A percentile compares a stretch with the other conserved stretches of the same genome.
phyloP scores from a whole-genome alignment of 2,888 invertebrate genomes.

The Troilus luridus region DNA sequence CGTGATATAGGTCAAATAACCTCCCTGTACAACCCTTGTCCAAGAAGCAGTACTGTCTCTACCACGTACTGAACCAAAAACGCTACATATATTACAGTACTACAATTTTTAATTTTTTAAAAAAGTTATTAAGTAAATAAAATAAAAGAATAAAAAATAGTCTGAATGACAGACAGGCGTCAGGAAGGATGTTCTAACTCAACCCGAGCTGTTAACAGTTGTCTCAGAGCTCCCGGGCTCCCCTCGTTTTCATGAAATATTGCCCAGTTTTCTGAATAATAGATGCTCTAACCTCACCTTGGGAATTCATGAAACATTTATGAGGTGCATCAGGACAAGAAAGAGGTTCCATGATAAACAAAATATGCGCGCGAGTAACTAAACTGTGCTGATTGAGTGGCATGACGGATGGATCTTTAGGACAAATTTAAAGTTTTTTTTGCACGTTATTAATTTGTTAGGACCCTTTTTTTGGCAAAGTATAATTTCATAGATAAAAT shows the following conservation, averaged over 20 bases:
- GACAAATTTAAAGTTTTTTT: neutral
- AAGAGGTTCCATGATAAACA: neutral
- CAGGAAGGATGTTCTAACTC: neutral
- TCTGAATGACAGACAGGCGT: neutral
- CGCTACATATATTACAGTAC: too few relatives aligned
- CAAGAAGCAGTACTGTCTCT: too few relatives aligned
- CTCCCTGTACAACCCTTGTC: too few relatives aligned
- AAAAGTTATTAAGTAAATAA: too few relatives aligned
- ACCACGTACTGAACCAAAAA: too few relatives aligned
- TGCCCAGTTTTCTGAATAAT: conserved; percentile 8
- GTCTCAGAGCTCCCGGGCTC: neutral
- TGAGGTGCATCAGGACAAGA: neutral
- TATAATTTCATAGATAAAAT: too few relatives aligned
- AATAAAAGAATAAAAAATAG: neutral
- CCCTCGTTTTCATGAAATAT: conserved; percentile 1
- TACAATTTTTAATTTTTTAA: too few relatives aligned
- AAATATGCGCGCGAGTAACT: neutral
- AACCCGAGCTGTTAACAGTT: neutral
- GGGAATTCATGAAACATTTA: conserved; percentile 14
- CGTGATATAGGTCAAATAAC: too few relatives aligned
- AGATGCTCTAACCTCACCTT: neutral
- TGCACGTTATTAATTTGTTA: neutral
- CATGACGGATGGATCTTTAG: neutral
- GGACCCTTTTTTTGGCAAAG: neutral
- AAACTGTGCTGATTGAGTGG: neutral